Conservation (phyloP, 2,888 invertebrate species). For the Perithous albicinctus region DNA sequence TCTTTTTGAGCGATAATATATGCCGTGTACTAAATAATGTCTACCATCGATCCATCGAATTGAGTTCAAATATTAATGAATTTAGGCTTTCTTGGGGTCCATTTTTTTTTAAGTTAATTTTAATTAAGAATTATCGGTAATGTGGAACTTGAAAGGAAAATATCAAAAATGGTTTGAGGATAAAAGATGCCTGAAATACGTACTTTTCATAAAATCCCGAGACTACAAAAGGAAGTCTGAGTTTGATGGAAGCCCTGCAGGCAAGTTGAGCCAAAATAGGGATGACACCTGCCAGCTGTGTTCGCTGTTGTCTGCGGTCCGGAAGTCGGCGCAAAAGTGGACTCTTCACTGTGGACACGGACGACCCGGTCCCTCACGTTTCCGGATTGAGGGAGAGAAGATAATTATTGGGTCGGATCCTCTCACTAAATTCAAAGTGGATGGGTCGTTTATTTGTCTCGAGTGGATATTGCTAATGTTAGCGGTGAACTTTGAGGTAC, state of each 20-base stretch:
- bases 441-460: neutral
- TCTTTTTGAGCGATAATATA: neutral
- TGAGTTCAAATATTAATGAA: neutral
- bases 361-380: slow-evolving; percentile 31
- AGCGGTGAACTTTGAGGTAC: neutral
- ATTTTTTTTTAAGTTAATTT: no score
- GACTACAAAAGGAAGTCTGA: neutral
- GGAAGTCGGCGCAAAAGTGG: slow-evolving; percentile 62
- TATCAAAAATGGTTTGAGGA: no score
- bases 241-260: slow-evolving; percentile 17
- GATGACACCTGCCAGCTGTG: slow-evolving; percentile 57
- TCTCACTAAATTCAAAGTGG: neutral
- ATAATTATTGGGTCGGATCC: slow-evolving; percentile 25
- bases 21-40: neutral
- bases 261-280: neutral
- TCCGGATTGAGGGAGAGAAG: slow-evolving; percentile 49
- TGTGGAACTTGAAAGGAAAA: neutral
- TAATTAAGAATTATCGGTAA: no score
- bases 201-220: no score
- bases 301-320: slow-evolving; percentile 29
- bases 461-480: neutral
- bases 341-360: slow-evolving; percentile 12
- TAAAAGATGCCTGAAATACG: no score
- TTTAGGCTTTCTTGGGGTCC: neutral
- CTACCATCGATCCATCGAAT: neutral